A percentile compares a stretch with the other conserved stretches of the same genome.
Conservation (phyloP, 2,113 vertebrate species). For the Taurulus bubalis region DNA sequence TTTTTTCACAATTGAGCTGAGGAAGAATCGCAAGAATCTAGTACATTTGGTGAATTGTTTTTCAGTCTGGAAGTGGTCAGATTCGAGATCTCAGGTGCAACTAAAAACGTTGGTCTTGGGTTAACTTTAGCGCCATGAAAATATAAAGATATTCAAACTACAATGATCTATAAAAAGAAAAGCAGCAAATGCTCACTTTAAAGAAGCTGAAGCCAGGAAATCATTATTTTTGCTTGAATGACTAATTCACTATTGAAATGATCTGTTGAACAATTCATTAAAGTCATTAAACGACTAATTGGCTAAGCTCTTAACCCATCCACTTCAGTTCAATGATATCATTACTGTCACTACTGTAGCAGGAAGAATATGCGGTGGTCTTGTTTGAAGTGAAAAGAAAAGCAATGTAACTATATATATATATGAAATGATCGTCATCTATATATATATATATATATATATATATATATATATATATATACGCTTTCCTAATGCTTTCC, state of each 20-base stretch:
- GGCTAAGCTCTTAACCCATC: background rate
- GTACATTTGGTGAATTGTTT: background rate
- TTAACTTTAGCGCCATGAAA: background rate
- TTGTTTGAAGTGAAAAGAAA: background rate
- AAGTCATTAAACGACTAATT: background rate
- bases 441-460: no score
- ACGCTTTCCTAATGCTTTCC: no score
- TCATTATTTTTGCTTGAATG: background rate
- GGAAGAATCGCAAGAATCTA: background rate
- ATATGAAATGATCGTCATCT: no score
- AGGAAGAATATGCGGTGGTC: background rate
- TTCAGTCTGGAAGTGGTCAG: background rate
- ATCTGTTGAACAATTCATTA: background rate
- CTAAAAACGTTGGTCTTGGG: background rate
- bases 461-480: no score
- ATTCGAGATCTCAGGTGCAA: background rate
- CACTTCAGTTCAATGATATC: background rate
- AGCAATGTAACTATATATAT: background rate
- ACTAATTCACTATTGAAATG: background rate
- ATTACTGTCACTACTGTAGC: background rate
- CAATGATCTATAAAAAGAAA: background rate
- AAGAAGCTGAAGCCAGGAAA: background rate
- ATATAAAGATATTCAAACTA: background rate
- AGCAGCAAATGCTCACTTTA: background rate
- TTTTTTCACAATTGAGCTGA: background rate